These are phyloP conservation scores for Aquatica leii DNA, from an alignment of 2,888 invertebrate genomes.

Conservation along the genomic window DNA sequence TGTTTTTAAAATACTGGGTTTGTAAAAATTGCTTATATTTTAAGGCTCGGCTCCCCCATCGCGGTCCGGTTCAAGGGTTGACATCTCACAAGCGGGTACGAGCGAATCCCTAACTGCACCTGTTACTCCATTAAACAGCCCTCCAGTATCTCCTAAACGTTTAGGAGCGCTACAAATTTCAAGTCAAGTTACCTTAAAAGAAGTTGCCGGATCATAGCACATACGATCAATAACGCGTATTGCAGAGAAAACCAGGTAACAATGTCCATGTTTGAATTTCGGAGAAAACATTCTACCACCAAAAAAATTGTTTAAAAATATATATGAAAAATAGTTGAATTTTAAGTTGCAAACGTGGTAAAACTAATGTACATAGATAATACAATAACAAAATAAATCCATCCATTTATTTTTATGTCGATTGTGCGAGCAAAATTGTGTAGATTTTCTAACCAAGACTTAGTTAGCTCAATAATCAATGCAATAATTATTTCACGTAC, in stretches of 20 bases:
- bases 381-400: conserved; percentile 11
- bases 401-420: conserved; percentile 22
- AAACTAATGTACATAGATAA: too few relatives aligned
- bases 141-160: conserved; percentile 76
- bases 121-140: conserved; percentile 76
- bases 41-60: conserved; percentile 77
- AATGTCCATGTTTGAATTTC: background rate
- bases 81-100: conserved; percentile 69
- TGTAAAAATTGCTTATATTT: too few relatives aligned
- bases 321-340: too few relatives aligned
- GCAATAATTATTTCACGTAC: too few relatives aligned
- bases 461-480: background rate
- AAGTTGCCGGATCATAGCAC: conserved; percentile 48
- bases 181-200: conserved; percentile 37
- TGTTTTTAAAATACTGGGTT: conserved; percentile 33
- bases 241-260: conserved; percentile 16
- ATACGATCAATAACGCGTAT: conserved; percentile 2
- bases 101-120: conserved; percentile 77
- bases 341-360: too few relatives aligned
- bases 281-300: too few relatives aligned
- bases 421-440: background rate
- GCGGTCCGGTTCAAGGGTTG: conserved; percentile 75
- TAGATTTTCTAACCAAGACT: conserved; percentile 2
- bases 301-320: too few relatives aligned
- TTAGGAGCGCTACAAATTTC: conserved; percentile 19